Evolutionary conservation across 1,140 invertebrate species (phyloP).

Genomic region (Notospermus geniculatus): DNA sequence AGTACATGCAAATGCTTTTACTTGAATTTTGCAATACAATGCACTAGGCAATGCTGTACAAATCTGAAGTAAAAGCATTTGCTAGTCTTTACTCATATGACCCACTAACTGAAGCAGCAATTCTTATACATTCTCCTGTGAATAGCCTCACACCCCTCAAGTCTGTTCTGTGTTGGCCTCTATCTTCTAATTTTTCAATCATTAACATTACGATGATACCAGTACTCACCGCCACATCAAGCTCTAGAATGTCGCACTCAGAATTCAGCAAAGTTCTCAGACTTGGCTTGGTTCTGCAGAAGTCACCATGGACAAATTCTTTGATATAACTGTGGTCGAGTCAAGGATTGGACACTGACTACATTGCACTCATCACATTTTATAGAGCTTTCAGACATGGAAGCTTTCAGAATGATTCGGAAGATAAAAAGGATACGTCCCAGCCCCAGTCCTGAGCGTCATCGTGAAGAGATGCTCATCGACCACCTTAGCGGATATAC

Average conservation of each 20-base stretch:
- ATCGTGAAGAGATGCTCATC: slow-evolving; percentile 58
- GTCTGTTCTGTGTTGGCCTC: too few relatives aligned
- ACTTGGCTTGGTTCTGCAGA: slow-evolving; percentile 79
- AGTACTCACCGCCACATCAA: slow-evolving; percentile 66
- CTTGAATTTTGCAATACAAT: too few relatives aligned
- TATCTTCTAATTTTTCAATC: too few relatives aligned
- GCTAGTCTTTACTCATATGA: too few relatives aligned
- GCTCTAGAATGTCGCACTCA: slow-evolving; percentile 66
- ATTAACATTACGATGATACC: too few relatives aligned
- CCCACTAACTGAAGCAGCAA: too few relatives aligned
- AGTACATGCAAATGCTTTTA: too few relatives aligned
- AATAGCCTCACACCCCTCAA: too few relatives aligned
- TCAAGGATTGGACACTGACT: slow-evolving; percentile 19
- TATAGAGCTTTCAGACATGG: not conserved
- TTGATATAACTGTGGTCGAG: slow-evolving; percentile 73
- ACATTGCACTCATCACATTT: not conserved
- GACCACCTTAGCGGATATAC: slow-evolving; percentile 27
- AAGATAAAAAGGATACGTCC: slow-evolving; percentile 64
- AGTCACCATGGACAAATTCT: slow-evolving; percentile 95
- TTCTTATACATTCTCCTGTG: too few relatives aligned
- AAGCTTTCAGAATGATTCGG: not conserved
- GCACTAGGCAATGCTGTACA: too few relatives aligned
- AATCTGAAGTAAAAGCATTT: too few relatives aligned
- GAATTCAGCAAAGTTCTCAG: slow-evolving; percentile 62
- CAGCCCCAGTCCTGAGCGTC: slow-evolving; percentile 80